Evolutionary conservation across 2,113 vertebrate species (phyloP), one percentile per base, ranked within the genome.

Genomic region (Melanostigma gelatinosum): DNA sequence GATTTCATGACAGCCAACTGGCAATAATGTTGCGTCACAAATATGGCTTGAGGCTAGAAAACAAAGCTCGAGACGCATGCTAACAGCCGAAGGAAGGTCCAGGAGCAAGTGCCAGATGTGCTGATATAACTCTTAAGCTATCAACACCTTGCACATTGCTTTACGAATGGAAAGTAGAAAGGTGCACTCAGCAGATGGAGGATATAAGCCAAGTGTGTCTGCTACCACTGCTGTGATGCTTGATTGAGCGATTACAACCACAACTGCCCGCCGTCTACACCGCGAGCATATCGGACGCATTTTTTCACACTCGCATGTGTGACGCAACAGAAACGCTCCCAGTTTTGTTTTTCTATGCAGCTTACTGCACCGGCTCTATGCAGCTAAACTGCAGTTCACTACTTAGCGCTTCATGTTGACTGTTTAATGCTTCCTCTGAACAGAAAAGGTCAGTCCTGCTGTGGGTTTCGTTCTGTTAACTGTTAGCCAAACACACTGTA

Each of bases 11-110:
- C 70, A 83, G 78, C 55, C 67, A 64, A 84, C 50, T 62, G 54
- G 76, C 42, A 81, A 79, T 82, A 85, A 86, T 83, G 69, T n/a
- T 1, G 84, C 75, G 66, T 82, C 22, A 70, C 75, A 82, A 75
- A 82, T 79, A 87, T 68, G 6, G 62, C 87, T 86, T 22, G 46
- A 65, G 83, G 89, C 85, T 34, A 71, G 44, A 89, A 54, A 90
- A 87, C 79, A 87, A 85, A 73, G 72, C 48, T 83, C 2, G 9
- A 87, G 83, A 82, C 67, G 63, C 52, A 40, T 72, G 70, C 85
- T 72, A 27, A 48, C 11, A 8, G 91, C 72, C 77, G 61, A 22
- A 79, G 68, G 42, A 12, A 12, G 68, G 72, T 60, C 86, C 58
- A 68, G 44, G 68, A 72, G 69, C 7, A 36, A 75, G 57, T 83